Conservation (phyloP, 2,888 invertebrate genomes). For the Cerastis leucographa region DNA sequence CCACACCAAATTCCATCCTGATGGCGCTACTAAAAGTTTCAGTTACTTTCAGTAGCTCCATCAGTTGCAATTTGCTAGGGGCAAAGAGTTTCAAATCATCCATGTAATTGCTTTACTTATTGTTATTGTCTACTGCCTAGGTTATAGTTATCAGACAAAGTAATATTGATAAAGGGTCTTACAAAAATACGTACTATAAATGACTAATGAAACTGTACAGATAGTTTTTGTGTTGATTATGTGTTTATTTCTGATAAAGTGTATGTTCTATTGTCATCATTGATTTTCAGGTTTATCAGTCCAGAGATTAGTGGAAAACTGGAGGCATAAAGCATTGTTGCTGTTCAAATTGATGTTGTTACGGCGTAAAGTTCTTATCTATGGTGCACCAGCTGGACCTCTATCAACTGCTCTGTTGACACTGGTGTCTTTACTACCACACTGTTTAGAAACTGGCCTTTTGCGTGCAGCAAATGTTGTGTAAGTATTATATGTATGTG, state of each 20-base stretch:
- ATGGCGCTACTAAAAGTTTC: no score
- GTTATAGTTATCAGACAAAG: neutral
- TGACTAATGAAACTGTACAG: neutral
- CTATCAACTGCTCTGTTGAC: conserved; percentile 97
- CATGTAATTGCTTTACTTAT: neutral
- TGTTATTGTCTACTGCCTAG: neutral
- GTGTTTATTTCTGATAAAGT: conserved; percentile 6
- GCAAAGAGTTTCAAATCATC: no score
- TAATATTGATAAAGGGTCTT: conserved; percentile 20
- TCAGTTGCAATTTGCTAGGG: no score
- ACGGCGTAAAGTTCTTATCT: conserved; percentile 97
- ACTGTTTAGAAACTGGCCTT: conserved; percentile 96
- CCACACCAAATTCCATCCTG: no score
- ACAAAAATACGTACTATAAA: neutral
- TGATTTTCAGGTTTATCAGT: conserved; percentile 94
- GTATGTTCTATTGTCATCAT: neutral
- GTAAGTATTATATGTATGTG: conserved; percentile 88
- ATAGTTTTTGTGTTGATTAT: neutral
- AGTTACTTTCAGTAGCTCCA: no score
- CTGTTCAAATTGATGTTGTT: conserved; percentile 97
- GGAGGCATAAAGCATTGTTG: conserved; percentile 97
- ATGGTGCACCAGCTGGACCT: conserved; percentile 97
- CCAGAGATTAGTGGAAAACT: conserved; percentile 94
- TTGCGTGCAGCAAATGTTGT: conserved; percentile 95
- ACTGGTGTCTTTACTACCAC: conserved; percentile 97